Conservation (phyloP, 2,113 vertebrate species). For the Corvus cornix region DNA sequence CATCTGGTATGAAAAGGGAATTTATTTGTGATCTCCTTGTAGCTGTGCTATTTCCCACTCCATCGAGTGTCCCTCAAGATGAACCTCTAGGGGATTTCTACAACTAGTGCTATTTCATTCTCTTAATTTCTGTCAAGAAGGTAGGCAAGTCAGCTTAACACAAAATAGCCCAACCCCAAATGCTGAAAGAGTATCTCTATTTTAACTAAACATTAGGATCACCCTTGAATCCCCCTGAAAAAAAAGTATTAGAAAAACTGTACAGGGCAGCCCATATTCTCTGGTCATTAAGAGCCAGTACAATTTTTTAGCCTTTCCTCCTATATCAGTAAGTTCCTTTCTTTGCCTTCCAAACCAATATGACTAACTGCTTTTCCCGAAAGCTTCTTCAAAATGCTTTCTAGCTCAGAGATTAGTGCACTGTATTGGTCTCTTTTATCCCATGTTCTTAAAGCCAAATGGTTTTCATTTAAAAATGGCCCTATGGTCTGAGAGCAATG, state of each 20-base stretch:
- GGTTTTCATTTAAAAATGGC: constrained; percentile 15
- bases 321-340: background rate
- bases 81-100: background rate
- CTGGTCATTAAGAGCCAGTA: background rate
- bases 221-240: background rate
- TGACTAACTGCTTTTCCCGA: background rate
- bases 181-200: background rate
- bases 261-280: background rate
- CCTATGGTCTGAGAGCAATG: background rate
- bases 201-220: background rate
- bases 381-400: background rate
- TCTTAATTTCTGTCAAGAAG: background rate
- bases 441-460: background rate
- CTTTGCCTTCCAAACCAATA: background rate
- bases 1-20: background rate
- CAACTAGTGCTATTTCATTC: background rate
- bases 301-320: background rate
- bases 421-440: background rate
- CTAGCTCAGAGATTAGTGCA: background rate
- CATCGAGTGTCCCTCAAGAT: background rate
- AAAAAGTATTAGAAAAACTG: background rate
- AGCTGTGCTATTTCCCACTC: background rate
- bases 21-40: accelerated
- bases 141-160: background rate
- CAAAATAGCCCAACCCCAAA: background rate